These are phyloP conservation scores for Greenwoodochromis staneri DNA, from an alignment of 2,113 vertebrate genomes.

Conservation along the genomic window DNA sequence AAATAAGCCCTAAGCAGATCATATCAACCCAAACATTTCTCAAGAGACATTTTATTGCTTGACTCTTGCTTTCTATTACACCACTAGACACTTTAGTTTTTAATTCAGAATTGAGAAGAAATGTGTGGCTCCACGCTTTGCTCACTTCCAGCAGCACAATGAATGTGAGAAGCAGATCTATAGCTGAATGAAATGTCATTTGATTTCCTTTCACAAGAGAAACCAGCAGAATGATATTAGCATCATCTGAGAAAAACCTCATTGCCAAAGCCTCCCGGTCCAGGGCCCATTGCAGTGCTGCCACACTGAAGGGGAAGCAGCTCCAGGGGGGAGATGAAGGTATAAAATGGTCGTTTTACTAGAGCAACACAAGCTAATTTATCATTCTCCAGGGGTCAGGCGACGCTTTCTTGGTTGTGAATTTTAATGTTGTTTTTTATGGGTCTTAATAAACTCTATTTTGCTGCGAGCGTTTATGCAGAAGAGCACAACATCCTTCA, in stretches of 20 bases:
- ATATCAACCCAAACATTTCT: not conserved
- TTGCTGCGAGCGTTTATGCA: slow-evolving; percentile 73
- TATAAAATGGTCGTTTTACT: slow-evolving; percentile 71
- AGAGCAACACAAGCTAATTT: slow-evolving; percentile 71
- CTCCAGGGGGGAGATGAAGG: slow-evolving; percentile 11
- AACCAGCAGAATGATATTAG: not conserved
- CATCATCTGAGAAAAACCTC: not conserved
- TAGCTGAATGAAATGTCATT: slow-evolving; percentile 32
- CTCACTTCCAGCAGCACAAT: not conserved
- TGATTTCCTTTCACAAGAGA: slow-evolving; percentile 5
- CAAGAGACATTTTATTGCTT: not conserved
- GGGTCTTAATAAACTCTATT: slow-evolving; percentile 77
- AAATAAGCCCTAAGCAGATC: not conserved
- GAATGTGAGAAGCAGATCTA: not conserved
- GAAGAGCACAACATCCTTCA: slow-evolving; percentile 69
- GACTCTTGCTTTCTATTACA: not conserved
- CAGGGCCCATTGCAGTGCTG: not conserved
- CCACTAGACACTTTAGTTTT: slow-evolving; percentile 3
- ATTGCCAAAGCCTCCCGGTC: not conserved
- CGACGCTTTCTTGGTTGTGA: slow-evolving; percentile 68
- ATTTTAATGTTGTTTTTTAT: slow-evolving; percentile 79
- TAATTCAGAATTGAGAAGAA: not conserved
- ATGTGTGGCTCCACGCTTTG: not conserved
- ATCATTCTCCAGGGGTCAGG: slow-evolving; percentile 73
- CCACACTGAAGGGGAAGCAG: not conserved